Conservation (phyloP, 2,113 vertebrate genomes). For the Cromileptes altivelis region DNA sequence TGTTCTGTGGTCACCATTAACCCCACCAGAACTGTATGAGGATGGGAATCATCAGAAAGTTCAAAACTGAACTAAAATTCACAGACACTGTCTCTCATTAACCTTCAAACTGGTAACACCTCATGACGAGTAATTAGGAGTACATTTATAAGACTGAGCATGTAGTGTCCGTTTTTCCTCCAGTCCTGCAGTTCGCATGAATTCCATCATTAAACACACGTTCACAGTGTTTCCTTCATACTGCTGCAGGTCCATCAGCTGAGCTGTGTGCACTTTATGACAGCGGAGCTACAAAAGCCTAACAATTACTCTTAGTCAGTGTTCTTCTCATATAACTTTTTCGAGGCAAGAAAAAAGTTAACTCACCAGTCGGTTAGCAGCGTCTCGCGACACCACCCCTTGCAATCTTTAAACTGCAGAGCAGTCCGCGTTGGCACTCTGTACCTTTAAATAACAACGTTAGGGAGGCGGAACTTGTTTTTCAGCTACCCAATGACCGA, state of each 20-base stretch:
- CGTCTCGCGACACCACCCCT: not conserved
- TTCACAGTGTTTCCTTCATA: not conserved
- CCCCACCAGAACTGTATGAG: not conserved
- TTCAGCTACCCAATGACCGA: constrained; percentile 52
- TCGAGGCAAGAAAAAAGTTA: not conserved
- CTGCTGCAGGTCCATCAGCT: not conserved
- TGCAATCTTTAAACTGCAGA: no score
- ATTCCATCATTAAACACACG: not conserved
- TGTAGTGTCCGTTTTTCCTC: not conserved
- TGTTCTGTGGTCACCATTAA: not conserved
- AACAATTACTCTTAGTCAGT: no score
- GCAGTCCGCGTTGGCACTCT: constrained; percentile 75
- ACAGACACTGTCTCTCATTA: not conserved
- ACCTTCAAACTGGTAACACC: not conserved
- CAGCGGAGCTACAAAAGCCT: not conserved
- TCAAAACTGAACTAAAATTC: not conserved
- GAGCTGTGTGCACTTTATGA: not conserved
- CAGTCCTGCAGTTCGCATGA: not conserved
- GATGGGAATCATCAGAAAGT: not conserved
- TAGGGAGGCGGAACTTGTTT: constrained; percentile 45
- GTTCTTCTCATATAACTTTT: not conserved
- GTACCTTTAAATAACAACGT: constrained; percentile 70
- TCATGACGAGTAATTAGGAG: not conserved
- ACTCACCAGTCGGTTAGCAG: constrained; percentile 50
- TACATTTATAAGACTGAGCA: not conserved